A percentile compares a stretch with the other conserved stretches of the same genome.
Conservation (phyloP, 2,113 vertebrate genomes). For the Toxotes chatareus region DNA sequence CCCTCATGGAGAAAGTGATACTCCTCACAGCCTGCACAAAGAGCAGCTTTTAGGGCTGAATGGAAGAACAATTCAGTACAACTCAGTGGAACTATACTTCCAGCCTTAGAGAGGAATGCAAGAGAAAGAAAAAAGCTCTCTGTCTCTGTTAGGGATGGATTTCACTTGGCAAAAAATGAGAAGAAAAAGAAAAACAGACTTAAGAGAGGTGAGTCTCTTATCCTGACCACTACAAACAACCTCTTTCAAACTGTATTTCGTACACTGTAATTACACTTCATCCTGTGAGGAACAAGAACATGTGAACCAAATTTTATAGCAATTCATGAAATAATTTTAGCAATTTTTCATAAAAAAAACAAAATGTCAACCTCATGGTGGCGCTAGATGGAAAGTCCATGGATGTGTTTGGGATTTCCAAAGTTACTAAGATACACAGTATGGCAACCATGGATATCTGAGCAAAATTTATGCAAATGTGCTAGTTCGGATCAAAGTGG, state of each 20-base stretch:
- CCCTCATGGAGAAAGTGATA: constrained; percentile 84
- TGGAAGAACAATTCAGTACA: constrained; percentile 6
- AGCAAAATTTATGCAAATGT: not conserved
- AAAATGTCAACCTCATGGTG: not conserved
- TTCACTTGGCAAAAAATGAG: not conserved
- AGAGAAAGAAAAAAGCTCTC: not conserved
- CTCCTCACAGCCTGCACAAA: constrained; percentile 85
- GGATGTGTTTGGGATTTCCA: not conserved
- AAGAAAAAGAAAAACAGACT: not conserved
- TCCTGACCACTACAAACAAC: too few species aligned
- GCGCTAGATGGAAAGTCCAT: too few species aligned
- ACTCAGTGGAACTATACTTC: not conserved
- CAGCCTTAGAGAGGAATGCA: not conserved
- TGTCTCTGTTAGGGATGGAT: not conserved
- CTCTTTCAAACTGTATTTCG: too few species aligned
- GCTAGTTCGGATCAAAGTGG: not conserved
- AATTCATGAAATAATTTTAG: not conserved
- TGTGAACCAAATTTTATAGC: not conserved
- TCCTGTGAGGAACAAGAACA: too few species aligned
- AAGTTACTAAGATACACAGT: not conserved
- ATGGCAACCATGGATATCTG: not conserved
- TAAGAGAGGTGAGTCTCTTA: too few species aligned
- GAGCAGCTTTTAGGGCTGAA: constrained; percentile 12
- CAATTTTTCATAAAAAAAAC: not conserved
- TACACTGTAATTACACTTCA: not conserved